Evolutionary conservation across 1,140 invertebrate species (phyloP).

Genomic region (Nymphalis io): DNA sequence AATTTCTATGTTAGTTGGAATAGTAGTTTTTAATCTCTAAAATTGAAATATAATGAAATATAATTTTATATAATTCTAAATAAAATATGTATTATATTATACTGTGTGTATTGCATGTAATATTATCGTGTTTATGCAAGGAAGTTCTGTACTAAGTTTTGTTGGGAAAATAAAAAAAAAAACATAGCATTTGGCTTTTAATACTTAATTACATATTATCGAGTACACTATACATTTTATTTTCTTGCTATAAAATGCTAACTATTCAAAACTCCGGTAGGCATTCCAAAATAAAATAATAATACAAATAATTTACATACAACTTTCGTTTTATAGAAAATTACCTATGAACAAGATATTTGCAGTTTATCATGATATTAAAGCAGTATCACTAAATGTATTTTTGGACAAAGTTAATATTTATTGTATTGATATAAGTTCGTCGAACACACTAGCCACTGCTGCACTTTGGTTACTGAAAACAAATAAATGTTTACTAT

Average conservation of each 20-base stretch:
- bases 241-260: slow-evolving; percentile 80
- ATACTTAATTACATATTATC: slow-evolving; percentile 79
- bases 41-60: too few species aligned
- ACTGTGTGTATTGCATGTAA: too few species aligned
- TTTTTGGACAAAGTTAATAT: slow-evolving; percentile 76
- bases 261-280: slow-evolving; percentile 78
- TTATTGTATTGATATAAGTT: slow-evolving; percentile 70
- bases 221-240: slow-evolving; percentile 79
- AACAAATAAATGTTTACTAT: slow-evolving; percentile 57
- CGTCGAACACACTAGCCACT: slow-evolving; percentile 51
- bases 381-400: slow-evolving; percentile 79
- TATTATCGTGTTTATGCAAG: too few species aligned
- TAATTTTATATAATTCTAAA: too few species aligned
- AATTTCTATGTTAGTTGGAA: too few species aligned
- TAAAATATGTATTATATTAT: too few species aligned
- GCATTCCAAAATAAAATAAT: slow-evolving; percentile 75
- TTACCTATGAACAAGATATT: slow-evolving; percentile 77
- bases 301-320: slow-evolving; percentile 73
- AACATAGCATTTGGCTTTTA: slow-evolving; percentile 75
- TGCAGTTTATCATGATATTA: slow-evolving; percentile 79
- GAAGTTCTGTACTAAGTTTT: neutral
- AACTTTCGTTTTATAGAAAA: slow-evolving; percentile 79
- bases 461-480: slow-evolving; percentile 70
- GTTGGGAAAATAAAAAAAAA: slow-evolving; percentile 46
- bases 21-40: too few species aligned